Base-by-base conservation (phyloP, 2,888 invertebrate genomes). In the Cantharis nigra region DNA sequence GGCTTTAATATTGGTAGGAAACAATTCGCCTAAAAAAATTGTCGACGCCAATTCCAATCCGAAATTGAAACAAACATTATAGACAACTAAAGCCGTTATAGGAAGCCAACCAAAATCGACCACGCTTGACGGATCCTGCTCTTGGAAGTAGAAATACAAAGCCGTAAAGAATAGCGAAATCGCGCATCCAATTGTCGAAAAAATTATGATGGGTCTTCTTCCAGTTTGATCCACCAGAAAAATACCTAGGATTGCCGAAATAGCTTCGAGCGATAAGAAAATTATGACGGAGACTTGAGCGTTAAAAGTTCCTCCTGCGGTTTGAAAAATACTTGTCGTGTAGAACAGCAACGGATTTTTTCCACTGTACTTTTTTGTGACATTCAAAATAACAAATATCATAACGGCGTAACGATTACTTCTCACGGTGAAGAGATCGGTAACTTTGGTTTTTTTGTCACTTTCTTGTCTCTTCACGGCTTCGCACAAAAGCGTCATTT, bases 161-260 rank as follows among this genome's bases (percentile, higher is more conserved):
- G 89, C 89, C 72, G 89, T 85, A 9, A 88, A 82, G 7, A 87
- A 82, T 2, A 90, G 86, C 0, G 89, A 85, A 4, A 90, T n/a
- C 0, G 89, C 84, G 63, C 90, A 89, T 0, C 89, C 85, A 7
- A 88, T 80, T 3, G 86, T 83, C 5, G 93, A 94, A 28, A 91
- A 86, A 14, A 93, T 85, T 9, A 94, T 87, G 9, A 94, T 89
- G 10, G 91, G 90, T 77, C 92, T 91, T 79, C 94, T 90, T 23
- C 94, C 94, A 30, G 91, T 90, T 67, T 90, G 90, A 85, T 94
- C 94, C 13, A 92, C 91, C 2, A 92, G 88, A 69, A 91, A 86
- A 10, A 91, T 90, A 0, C 91, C 91, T 4, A 91, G 87, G 63
- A 90, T 87, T 75, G 92, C 91, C 3, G 92, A 91, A 1, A 91